Percentiles rank a stretch among this genome's conserved stretches.
Evolutionary conservation across 35 echinoderm and acorn worm species (phyloP).

Genomic region (Ophioderma brevispina): DNA sequence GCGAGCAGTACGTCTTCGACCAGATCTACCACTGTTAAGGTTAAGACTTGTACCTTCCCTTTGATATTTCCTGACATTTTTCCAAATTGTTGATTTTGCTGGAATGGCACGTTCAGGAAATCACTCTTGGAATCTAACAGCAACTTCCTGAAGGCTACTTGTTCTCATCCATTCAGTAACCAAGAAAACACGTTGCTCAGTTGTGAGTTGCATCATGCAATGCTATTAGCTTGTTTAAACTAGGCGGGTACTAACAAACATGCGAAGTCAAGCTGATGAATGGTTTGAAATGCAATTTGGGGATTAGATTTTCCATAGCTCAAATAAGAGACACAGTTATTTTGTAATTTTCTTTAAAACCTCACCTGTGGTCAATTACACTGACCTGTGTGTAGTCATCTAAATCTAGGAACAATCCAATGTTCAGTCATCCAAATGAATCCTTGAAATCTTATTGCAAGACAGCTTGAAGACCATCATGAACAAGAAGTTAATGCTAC

Average conservation of each 20-base stretch:
- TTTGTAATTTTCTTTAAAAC: not conserved
- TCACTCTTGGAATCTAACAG: too few relatives aligned
- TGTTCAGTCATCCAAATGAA: not conserved
- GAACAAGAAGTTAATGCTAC: not conserved
- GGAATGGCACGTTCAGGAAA: too few relatives aligned
- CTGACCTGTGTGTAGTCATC: not conserved
- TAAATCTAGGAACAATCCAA: not conserved
- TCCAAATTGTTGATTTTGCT: too few relatives aligned
- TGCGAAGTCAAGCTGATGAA: not conserved
- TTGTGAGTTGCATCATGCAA: not conserved
- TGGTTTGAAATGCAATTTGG: too few relatives aligned
- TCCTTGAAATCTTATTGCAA: too few relatives aligned
- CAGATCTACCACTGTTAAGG: not conserved
- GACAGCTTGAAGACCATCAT: not conserved
- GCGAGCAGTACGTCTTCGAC: not conserved
- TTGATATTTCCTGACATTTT: too few relatives aligned
- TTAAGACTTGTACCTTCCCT: too few relatives aligned
- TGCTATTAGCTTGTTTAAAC: not conserved
- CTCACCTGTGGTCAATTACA: not conserved
- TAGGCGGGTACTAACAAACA: not conserved
- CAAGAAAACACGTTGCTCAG: not conserved
- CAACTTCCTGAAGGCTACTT: too few relatives aligned
- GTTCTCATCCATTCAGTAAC: too few relatives aligned
- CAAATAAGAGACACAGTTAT: too few relatives aligned
- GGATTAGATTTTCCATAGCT: too few relatives aligned